A percentile compares a stretch with the other conserved stretches of the same genome.
phyloP scores from a whole-genome alignment of 2,888 invertebrate genomes.

The Sesamia inferens region DNA sequence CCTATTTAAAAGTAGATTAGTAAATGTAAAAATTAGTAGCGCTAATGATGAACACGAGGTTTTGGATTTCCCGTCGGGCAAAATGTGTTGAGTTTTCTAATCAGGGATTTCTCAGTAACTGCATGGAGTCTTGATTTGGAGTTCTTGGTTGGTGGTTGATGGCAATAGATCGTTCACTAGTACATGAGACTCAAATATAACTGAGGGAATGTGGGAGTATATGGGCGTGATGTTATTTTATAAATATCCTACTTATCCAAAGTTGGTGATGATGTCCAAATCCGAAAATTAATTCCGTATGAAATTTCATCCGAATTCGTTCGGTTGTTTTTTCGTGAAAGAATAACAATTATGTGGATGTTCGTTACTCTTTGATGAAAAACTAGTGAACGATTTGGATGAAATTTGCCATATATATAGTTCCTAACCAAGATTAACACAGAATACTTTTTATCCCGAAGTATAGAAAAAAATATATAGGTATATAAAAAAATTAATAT shows the following conservation, averaged over 20 bases:
- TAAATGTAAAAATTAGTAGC: background rate
- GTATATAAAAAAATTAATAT: no score
- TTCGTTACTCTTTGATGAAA: no score
- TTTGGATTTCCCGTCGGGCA: background rate
- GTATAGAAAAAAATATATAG: no score
- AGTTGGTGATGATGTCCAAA: no score
- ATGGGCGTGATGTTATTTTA: background rate
- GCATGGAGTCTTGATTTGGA: background rate
- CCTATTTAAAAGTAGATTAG: background rate
- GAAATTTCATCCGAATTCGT: no score
- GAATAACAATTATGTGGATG: no score
- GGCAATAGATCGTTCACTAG: background rate
- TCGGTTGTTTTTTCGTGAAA: no score
- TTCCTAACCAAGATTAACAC: no score
- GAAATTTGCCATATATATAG: no score
- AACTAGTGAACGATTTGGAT: no score
- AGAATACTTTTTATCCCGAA: no score
- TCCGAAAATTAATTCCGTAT: no score
- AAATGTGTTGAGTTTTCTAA: background rate
- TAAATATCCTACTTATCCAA: background rate
- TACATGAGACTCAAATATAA: background rate
- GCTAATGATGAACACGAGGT: background rate
- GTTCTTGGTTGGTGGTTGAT: background rate
- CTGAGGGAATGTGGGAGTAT: background rate
- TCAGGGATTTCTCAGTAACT: background rate